Conservation (phyloP, 2,797 vertebrate genomes). For the Falco concolor region DNA sequence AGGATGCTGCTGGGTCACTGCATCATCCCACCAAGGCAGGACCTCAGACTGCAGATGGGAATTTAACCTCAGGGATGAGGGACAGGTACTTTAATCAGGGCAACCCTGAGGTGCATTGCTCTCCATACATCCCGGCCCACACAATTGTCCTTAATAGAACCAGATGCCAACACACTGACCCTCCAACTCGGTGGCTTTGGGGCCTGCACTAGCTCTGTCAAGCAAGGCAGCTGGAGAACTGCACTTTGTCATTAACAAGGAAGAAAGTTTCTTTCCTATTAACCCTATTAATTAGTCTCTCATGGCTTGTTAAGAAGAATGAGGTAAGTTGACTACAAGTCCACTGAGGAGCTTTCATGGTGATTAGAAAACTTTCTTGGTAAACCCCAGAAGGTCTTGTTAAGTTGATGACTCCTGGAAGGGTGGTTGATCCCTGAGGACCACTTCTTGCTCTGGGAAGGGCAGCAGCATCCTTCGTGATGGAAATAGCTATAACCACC, state of each 20-base stretch:
- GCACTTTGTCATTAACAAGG: background rate
- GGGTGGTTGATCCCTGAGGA: background rate
- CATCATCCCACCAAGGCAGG: background rate
- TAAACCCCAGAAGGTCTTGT: constrained; percentile 10
- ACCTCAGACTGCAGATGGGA: background rate
- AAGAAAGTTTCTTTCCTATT: constrained; percentile 1
- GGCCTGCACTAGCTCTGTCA: background rate
- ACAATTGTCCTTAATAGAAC: background rate
- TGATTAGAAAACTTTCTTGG: background rate
- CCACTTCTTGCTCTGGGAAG: background rate
- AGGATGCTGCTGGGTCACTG: background rate
- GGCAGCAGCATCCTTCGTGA: background rate
- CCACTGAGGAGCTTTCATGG: background rate
- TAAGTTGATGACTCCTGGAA: background rate
- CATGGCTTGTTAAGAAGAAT: background rate
- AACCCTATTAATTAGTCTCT: background rate
- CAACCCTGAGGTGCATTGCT: background rate
- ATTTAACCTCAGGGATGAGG: background rate
- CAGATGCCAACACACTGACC: background rate
- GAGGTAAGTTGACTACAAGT: background rate
- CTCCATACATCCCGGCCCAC: background rate
- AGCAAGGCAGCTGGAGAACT: background rate
- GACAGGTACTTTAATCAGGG: background rate
- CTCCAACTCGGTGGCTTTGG: rapidly evolving
- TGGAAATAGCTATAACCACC: background rate